Percentiles rank a stretch among this genome's conserved stretches.
phyloP scores from a whole-genome alignment of 2,888 invertebrate species.

The Drosophila lutescens region DNA sequence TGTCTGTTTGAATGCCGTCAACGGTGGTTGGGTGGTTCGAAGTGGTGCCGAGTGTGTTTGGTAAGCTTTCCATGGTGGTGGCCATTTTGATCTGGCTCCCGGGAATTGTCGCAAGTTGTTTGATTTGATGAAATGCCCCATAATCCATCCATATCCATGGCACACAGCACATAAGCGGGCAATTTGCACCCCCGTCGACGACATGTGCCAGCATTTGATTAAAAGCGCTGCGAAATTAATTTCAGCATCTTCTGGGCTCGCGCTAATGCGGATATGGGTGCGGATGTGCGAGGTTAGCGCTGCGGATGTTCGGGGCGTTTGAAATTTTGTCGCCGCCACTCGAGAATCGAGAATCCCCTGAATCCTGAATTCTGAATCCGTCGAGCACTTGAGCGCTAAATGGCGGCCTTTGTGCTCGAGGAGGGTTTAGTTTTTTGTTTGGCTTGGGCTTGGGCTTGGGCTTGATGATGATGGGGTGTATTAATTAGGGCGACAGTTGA shows the following conservation, averaged over 20 bases:
- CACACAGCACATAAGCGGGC: slow-evolving; percentile 48
- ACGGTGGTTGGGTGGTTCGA: slow-evolving; percentile 8
- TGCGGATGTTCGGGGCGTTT: background rate
- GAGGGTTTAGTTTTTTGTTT: slow-evolving; percentile 18
- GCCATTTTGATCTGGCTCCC: slow-evolving; percentile 72
- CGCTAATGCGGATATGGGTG: slow-evolving; percentile 28
- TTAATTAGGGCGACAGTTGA: slow-evolving; percentile 68
- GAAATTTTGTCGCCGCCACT: slow-evolving; percentile 59
- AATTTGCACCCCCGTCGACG: slow-evolving; percentile 32
- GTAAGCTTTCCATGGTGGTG: slow-evolving; percentile 19
- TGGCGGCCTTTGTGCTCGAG: slow-evolving; percentile 61
- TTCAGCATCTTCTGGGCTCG: slow-evolving; percentile 40
- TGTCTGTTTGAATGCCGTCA: slow-evolving; percentile 79
- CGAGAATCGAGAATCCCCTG: slow-evolving; percentile 7
- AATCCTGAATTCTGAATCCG: background rate
- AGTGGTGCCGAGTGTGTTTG: slow-evolving; percentile 6
- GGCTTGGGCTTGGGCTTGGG: background rate
- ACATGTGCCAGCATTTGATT: slow-evolving; percentile 82
- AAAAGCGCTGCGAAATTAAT: slow-evolving; percentile 79
- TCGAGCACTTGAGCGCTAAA: slow-evolving; percentile 68
- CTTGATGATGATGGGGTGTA: slow-evolving; percentile 55
- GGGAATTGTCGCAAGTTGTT: slow-evolving; percentile 65
- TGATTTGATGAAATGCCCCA: slow-evolving; percentile 67
- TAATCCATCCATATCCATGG: slow-evolving; percentile 32
- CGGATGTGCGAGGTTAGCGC: background rate